Evolutionary conservation across 2,113 vertebrate genomes (phyloP), one percentile per base, ranked within the genome.

Genomic region (Gallinago undulata): DNA sequence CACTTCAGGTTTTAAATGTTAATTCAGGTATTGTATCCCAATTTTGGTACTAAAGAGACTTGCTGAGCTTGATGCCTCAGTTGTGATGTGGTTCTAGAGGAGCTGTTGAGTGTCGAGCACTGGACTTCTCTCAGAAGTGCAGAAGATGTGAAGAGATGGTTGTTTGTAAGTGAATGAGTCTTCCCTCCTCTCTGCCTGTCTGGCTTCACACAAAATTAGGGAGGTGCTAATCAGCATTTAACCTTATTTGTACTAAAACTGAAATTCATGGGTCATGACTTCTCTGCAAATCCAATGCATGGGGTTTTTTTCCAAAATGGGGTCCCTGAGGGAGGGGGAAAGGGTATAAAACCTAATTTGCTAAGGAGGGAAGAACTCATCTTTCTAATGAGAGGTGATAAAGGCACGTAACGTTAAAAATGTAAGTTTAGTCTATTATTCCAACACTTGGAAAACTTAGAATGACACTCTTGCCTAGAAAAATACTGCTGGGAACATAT

Each of bases 371-470:
- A 31, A 27, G 41, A 70, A 14, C 30, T 43, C 0, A 0, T n/a
- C 5, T 66, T 17, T 17, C 6, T 28, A 31, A 1, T 41, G 17
- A 19, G 35, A 75, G 48, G 18, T 50, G 31, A 18, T 39, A 70
- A 64, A 63, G 69, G 31, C 31, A 14, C 0, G 0, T 39, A 8
- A 14, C 0, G 1, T 13, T 50, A 31, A 30, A 45, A 37, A 13
- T 14, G 1, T 4, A 68, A 28, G 18, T 39, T 51, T 3, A 21
- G 53, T 22, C 14, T 55, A 17, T 13, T n/a, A 7, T 70, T 62
- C 30, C 11, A 51, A 1, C 31, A 5, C 30, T 35, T 33, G 30
- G 25, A 53, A 35, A 70, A 37, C 2, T 33, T 7, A 24, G 6
- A 30, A 22, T 14, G 0, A 13, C 11, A n/a, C 16, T 55, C 79